Conservation (phyloP, 2,888 invertebrate species). For the Leucoptera coffeella region DNA sequence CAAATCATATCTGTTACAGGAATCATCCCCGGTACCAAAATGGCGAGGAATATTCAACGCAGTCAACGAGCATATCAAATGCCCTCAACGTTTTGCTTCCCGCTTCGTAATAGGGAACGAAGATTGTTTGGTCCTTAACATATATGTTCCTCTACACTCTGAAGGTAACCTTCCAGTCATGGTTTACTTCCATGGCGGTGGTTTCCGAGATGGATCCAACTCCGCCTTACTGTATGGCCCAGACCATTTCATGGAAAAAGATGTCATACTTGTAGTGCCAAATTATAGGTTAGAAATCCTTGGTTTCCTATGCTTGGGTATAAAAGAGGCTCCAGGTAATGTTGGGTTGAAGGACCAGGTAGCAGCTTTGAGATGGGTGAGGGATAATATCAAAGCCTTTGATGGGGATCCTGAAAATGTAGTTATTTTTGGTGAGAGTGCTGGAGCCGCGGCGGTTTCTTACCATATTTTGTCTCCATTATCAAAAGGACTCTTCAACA, state of each 20-base stretch:
- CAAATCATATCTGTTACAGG: slow-evolving; percentile 14
- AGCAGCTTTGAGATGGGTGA: slow-evolving; percentile 28
- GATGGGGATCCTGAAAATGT: slow-evolving; percentile 33
- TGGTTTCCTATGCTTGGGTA: slow-evolving; percentile 33
- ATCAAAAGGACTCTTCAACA: slow-evolving; percentile 30
- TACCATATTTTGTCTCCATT: slow-evolving; percentile 31
- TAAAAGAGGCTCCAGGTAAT: slow-evolving; percentile 34
- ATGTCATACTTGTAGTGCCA: slow-evolving; percentile 27
- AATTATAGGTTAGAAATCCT: slow-evolving; percentile 36
- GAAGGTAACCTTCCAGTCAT: slow-evolving; percentile 21
- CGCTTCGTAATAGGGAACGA: slow-evolving; percentile 19
- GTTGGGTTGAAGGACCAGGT: slow-evolving; percentile 38
- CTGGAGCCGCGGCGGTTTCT: slow-evolving; percentile 31
- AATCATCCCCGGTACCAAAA: slow-evolving; percentile 14
- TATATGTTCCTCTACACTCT: slow-evolving; percentile 20
- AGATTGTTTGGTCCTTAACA: slow-evolving; percentile 29
- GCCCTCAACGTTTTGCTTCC: slow-evolving; percentile 23
- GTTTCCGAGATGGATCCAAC: slow-evolving; percentile 31
- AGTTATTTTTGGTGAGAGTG: slow-evolving; percentile 38
- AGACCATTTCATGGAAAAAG: slow-evolving; percentile 22
- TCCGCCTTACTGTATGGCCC: slow-evolving; percentile 31
- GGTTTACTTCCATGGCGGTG: slow-evolving; percentile 40
- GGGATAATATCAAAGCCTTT: slow-evolving; percentile 23
- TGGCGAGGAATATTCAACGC: slow-evolving; percentile 27
- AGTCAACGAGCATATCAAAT: slow-evolving; percentile 22